These are phyloP conservation scores for Myathropa florea DNA, from an alignment of 2,888 invertebrate species.

Conservation along the genomic window DNA sequence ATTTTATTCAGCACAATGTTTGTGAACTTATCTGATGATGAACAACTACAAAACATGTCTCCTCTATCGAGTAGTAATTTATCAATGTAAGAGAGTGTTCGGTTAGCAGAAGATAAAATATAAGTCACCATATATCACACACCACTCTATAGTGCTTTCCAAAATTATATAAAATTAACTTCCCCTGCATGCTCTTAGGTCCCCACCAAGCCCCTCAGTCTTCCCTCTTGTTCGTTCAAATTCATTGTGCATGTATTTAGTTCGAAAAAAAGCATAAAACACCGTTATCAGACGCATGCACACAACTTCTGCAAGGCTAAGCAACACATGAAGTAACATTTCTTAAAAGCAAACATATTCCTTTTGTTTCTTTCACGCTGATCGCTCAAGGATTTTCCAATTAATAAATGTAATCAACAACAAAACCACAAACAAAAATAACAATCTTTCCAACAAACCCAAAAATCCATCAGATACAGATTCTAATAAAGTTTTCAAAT, in stretches of 20 bases:
- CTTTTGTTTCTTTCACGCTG: conserved; percentile 63
- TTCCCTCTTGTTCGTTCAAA: neutral
- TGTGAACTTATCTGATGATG: neutral
- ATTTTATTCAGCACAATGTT: too few relatives aligned
- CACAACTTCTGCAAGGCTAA: neutral
- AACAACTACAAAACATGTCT: neutral
- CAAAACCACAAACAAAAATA: conserved; percentile 19
- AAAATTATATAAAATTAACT: neutral
- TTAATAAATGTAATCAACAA: conserved; percentile 50
- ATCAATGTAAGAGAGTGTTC: neutral
- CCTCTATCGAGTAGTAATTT: neutral
- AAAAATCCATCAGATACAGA: neutral
- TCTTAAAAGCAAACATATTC: conserved; percentile 14
- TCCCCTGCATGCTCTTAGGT: conserved; percentile 37
- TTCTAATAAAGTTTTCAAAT: conserved; percentile 36
- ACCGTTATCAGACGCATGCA: conserved; percentile 4
- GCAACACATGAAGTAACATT: neutral
- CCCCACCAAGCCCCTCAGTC: neutral
- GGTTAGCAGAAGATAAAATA: neutral
- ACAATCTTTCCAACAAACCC: neutral
- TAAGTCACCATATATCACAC: neutral
- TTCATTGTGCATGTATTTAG: conserved; percentile 30
- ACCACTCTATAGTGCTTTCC: neutral
- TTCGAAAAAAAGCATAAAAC: neutral
- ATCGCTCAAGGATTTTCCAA: conserved; percentile 52